A percentile compares a stretch with the other conserved stretches of the same genome.
phyloP scores from a whole-genome alignment of 2,113 vertebrate species.

The Burhinus oedicnemus region DNA sequence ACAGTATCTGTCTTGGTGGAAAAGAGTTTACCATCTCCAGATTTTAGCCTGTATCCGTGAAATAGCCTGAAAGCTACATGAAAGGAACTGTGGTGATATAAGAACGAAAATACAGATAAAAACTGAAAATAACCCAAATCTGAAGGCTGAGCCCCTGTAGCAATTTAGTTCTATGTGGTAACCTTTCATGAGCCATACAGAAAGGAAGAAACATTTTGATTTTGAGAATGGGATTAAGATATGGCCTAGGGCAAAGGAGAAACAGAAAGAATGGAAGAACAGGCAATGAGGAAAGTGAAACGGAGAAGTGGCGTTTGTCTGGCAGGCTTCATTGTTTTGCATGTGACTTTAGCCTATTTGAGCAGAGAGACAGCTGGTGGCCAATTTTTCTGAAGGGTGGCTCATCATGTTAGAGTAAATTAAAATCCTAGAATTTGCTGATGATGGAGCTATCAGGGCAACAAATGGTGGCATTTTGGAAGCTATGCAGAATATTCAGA shows the following conservation, averaged over 20 bases:
- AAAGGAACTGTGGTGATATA: neutral
- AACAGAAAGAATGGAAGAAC: slow-evolving; percentile 1
- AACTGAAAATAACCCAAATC: neutral
- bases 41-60: neutral
- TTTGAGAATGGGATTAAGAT: neutral
- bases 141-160: neutral
- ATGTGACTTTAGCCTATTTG: neutral
- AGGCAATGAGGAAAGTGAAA: slow-evolving; percentile 14
- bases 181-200: neutral
- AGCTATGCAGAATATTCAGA: neutral
- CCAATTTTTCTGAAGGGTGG: neutral
- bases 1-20: neutral
- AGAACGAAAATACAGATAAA: slow-evolving; percentile 5
- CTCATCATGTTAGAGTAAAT: neutral
- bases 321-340: neutral
- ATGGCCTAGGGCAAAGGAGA: neutral
- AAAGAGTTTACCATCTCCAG: neutral
- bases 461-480: neutral
- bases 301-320: neutral
- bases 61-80: neutral
- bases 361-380: neutral
- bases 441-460: neutral
- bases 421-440: neutral
- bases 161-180: neutral
- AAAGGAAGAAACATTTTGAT: neutral